Evolutionary conservation across 2,113 vertebrate species (phyloP).

Genomic region (Myotis davidii): DNA sequence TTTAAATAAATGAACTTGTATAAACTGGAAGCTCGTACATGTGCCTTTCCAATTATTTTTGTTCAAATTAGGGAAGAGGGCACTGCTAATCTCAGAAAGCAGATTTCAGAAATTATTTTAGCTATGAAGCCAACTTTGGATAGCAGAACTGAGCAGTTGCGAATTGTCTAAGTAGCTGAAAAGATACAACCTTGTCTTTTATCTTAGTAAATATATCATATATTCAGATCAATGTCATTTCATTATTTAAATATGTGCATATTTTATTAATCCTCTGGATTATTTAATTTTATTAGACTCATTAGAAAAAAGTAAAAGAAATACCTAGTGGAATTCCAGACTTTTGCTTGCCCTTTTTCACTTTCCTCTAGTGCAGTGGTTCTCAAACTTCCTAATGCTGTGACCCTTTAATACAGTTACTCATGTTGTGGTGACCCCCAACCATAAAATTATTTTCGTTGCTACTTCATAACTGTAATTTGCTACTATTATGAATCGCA

Average conservation of each 20-base stretch:
- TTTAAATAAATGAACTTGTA: constrained; percentile 87
- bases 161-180: constrained; percentile 63
- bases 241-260: constrained; percentile 53
- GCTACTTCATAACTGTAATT: too few species aligned
- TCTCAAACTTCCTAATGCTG: too few species aligned
- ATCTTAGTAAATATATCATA: constrained; percentile 65
- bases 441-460: too few species aligned
- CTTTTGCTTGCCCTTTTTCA: neutral
- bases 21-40: constrained; percentile 89
- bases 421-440: too few species aligned
- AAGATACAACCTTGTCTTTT: constrained; percentile 60
- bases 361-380: neutral
- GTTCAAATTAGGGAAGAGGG: constrained; percentile 86
- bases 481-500: too few species aligned
- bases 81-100: constrained; percentile 85
- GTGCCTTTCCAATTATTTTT: constrained; percentile 89
- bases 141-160: neutral
- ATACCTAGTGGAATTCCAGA: neutral
- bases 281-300: constrained; percentile 40
- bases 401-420: too few species aligned
- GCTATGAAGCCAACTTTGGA: constrained; percentile 71
- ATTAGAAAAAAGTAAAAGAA: constrained; percentile 60
- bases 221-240: constrained; percentile 68
- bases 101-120: constrained; percentile 83
- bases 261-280: constrained; percentile 37